Conservation (phyloP, 1,140 invertebrate species). For the Carposina sasakii region DNA sequence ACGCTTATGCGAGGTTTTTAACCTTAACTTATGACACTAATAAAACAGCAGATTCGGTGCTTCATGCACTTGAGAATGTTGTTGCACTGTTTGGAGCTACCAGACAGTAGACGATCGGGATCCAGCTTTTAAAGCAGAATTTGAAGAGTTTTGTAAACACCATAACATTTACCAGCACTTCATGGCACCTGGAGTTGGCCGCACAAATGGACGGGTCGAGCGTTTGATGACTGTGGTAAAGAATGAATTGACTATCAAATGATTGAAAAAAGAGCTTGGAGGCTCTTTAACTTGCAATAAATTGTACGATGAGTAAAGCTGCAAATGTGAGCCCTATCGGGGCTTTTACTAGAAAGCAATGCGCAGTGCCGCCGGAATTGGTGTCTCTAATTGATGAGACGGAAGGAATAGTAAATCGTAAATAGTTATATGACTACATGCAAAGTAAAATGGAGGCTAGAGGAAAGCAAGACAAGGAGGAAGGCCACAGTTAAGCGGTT, state of each 20-base stretch:
- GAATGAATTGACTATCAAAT: slow-evolving; percentile 6
- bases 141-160: slow-evolving; percentile 7
- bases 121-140: slow-evolving; percentile 8
- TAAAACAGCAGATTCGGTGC: slow-evolving; percentile 2
- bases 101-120: slow-evolving; percentile 8
- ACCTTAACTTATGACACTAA: slow-evolving; percentile 3
- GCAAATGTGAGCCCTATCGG: slow-evolving; percentile 6
- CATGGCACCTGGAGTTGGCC: slow-evolving; percentile 5
- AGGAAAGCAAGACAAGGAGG: background rate
- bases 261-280: slow-evolving; percentile 6
- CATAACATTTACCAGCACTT: slow-evolving; percentile 8
- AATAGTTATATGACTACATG: background rate
- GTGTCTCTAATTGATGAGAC: slow-evolving; percentile 1
- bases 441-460: background rate
- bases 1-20: slow-evolving; percentile 7
- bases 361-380: background rate
- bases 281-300: slow-evolving; percentile 1
- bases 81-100: slow-evolving; percentile 8
- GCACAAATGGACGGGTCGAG: slow-evolving; percentile 9
- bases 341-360: slow-evolving; percentile 2
- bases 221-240: slow-evolving; percentile 9
- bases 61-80: slow-evolving; percentile 5
- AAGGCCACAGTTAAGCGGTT: slow-evolving; percentile 3
- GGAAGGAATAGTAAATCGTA: background rate
- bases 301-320: slow-evolving; percentile 7